Conservation (phyloP, 2,888 invertebrate genomes). For the Agrypnus murinus region DNA sequence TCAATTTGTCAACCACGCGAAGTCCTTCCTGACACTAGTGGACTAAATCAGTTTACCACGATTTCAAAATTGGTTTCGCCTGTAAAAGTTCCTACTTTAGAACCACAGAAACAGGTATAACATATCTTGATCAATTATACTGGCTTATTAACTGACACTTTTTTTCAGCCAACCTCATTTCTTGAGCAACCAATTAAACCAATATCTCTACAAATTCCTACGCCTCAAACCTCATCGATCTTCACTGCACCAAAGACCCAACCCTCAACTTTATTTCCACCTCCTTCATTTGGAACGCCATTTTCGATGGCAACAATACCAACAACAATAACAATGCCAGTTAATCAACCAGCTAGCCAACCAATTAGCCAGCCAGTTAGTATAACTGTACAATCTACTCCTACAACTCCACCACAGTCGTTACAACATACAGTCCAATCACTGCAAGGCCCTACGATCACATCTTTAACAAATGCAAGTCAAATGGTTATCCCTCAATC, state of each 20-base stretch:
- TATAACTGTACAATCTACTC: too few species aligned
- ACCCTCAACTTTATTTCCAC: too few species aligned
- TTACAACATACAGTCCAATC: neutral
- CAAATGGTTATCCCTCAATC: neutral
- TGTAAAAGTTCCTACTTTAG: neutral
- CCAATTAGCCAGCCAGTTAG: too few species aligned
- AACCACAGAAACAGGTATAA: neutral
- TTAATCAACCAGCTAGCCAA: too few species aligned
- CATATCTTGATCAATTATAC: too few species aligned
- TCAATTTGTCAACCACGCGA: slow-evolving; percentile 79
- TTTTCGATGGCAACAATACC: neutral
- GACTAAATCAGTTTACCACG: slow-evolving; percentile 54
- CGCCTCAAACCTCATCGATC: too few species aligned
- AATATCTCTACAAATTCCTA: neutral
- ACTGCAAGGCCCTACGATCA: neutral
- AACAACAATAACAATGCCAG: neutral
- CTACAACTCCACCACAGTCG: neutral
- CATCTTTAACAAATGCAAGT: neutral
- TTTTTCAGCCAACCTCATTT: neutral
- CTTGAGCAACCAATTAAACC: neutral
- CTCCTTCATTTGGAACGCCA: too few species aligned
- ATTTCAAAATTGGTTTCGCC: neutral
- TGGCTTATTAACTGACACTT: too few species aligned
- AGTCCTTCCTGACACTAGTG: slow-evolving; percentile 68
- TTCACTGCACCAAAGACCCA: too few species aligned